Evolutionary conservation across 2,113 vertebrate species (phyloP).

Genomic region (Lates calcarifer): DNA sequence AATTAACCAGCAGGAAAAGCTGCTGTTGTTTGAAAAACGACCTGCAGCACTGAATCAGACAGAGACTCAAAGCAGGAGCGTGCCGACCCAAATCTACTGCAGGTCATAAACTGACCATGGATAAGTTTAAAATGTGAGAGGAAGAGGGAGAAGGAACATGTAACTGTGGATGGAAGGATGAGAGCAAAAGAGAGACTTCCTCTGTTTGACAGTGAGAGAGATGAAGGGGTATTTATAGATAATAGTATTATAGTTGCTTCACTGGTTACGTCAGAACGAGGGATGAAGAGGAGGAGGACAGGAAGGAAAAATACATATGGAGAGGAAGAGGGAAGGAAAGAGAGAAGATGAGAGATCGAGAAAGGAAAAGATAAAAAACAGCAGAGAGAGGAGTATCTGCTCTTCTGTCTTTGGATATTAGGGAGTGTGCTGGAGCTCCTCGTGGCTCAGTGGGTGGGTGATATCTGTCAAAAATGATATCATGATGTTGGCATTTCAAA

Average conservation of each 20-base stretch:
- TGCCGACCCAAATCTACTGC: no score
- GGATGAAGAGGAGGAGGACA: conserved; percentile 40
- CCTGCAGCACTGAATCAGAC: no score
- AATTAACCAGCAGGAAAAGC: no score
- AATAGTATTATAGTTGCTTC: conserved; percentile 68
- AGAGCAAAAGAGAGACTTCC: conserved; percentile 38
- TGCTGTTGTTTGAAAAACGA: no score
- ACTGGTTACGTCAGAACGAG: conserved; percentile 62
- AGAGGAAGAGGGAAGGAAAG: conserved; percentile 30
- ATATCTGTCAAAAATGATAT: conserved; percentile 32
- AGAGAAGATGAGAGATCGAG: fast-evolving
- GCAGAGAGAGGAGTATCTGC: not conserved
- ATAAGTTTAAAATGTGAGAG: no score
- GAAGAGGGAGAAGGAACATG: not conserved
- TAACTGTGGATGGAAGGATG: not conserved
- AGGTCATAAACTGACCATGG: no score
- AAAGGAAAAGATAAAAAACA: not conserved
- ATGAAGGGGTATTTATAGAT: conserved; percentile 73
- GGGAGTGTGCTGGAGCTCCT: not conserved
- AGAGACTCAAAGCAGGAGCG: no score
- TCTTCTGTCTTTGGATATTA: not conserved
- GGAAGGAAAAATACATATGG: no score
- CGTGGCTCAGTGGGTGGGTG: not conserved
- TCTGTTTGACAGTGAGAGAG: conserved; percentile 40
- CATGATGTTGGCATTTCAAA: conserved; percentile 52